phyloP scores from a whole-genome alignment of 2,888 invertebrate species.

The Pheosia tremula region DNA sequence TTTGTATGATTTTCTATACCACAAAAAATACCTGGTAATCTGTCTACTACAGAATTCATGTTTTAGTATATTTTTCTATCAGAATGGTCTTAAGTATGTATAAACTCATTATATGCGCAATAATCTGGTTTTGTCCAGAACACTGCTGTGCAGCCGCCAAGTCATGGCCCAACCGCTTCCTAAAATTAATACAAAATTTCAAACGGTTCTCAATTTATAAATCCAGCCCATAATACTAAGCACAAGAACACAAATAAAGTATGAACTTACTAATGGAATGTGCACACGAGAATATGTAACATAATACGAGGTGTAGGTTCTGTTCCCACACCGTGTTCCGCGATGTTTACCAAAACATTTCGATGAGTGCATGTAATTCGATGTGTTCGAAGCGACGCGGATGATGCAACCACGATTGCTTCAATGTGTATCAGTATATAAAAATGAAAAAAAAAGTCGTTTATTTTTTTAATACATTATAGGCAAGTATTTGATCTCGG shows the following conservation, averaged over 20 bases:
- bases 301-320: constrained; percentile 13
- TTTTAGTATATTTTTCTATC: too few relatives aligned
- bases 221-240: background rate
- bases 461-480: too few relatives aligned
- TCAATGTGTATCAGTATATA: constrained; percentile 17
- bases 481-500: too few relatives aligned
- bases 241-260: constrained; percentile 9
- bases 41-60: too few relatives aligned
- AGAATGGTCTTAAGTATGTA: too few relatives aligned
- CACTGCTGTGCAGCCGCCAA: too few relatives aligned
- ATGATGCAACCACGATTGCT: constrained; percentile 15
- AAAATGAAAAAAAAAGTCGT: background rate
- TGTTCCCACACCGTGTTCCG: constrained; percentile 25
- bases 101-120: too few relatives aligned
- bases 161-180: too few relatives aligned
- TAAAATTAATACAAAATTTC: too few relatives aligned
- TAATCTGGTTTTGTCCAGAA: too few relatives aligned
- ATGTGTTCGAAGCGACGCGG: constrained; percentile 21
- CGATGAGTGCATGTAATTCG: constrained; percentile 34
- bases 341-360: constrained; percentile 38
- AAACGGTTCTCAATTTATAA: background rate
- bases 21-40: too few relatives aligned
- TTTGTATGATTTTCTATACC: too few relatives aligned
- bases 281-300: constrained; percentile 31
- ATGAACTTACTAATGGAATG: constrained; percentile 7